Percentiles rank a stretch among this genome's conserved stretches.
These are phyloP conservation scores for Nemopilema nomurai DNA, from an alignment of 30 jellyfish, hydroid and myxozoan genomes.

Conservation along the genomic window DNA sequence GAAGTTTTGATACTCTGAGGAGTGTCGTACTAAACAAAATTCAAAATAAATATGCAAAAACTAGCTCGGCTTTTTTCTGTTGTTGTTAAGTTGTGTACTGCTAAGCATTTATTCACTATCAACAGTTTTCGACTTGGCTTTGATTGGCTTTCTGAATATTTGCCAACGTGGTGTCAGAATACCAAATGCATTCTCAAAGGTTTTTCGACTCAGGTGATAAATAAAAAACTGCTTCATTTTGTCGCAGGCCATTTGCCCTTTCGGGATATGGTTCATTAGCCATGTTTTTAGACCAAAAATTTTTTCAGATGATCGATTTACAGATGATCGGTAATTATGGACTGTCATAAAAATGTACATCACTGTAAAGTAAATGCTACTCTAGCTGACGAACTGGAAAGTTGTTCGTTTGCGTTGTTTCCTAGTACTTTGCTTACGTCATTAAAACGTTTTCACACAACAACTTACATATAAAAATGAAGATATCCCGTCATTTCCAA, in stretches of 20 bases:
- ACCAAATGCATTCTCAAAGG: constrained; percentile 69
- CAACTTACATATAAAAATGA: neutral
- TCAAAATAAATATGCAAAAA: too few species aligned
- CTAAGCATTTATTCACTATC: too few species aligned
- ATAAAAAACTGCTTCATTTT: constrained; percentile 27
- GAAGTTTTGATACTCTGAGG: too few species aligned
- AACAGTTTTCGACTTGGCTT: constrained; percentile 64
- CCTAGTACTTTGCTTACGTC: neutral
- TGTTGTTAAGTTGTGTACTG: too few species aligned
- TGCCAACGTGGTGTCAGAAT: constrained; percentile 62
- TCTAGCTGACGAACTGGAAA: constrained; percentile 26
- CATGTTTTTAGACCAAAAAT: constrained; percentile 52
- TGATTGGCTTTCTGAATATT: constrained; percentile 61
- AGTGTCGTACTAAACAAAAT: too few species aligned
- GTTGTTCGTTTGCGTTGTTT: neutral
- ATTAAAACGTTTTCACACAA: neutral
- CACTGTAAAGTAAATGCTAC: too few species aligned
- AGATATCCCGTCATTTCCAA: neutral
- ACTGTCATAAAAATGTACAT: too few species aligned
- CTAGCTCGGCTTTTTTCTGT: too few species aligned
- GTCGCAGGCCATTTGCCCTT: constrained; percentile 8
- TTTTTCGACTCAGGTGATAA: constrained; percentile 49
- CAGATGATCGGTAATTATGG: too few species aligned
- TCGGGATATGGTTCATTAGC: constrained; percentile 65
- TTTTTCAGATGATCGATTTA: too few species aligned